phyloP scores from a whole-genome alignment of 2,888 invertebrate genomes.

The Drosophila cracens region DNA sequence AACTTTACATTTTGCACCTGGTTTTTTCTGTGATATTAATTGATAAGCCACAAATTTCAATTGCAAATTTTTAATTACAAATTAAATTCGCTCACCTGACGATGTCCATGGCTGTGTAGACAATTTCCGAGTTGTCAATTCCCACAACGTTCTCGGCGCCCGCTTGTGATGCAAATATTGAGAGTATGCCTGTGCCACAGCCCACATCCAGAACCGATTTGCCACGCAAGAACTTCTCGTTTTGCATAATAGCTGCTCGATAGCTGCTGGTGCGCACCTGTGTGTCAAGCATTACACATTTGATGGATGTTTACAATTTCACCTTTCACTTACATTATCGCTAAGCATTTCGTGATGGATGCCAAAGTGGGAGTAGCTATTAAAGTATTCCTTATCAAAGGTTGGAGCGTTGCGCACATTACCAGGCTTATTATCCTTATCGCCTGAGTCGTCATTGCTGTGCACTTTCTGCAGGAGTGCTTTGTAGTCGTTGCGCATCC shows the following conservation, averaged over 20 bases:
- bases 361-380: constrained; percentile 94
- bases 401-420: constrained; percentile 67
- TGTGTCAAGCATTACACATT: neutral
- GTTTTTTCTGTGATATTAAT: constrained; percentile 79
- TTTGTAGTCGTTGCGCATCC: constrained; percentile 79
- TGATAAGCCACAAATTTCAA: neutral
- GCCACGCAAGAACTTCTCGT: constrained; percentile 88
- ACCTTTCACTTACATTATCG: constrained; percentile 86
- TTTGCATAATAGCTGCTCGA: constrained; percentile 92
- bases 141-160: constrained; percentile 96
- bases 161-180: constrained; percentile 98
- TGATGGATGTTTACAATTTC: neutral
- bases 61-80: neutral
- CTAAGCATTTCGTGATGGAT: constrained; percentile 98
- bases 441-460: constrained; percentile 14
- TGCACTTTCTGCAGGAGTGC: constrained; percentile 71
- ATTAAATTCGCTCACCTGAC: constrained; percentile 87
- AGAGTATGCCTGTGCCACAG: constrained; percentile 98
- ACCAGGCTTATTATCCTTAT: constrained; percentile 57
- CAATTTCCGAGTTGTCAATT: constrained; percentile 97
- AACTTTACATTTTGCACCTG: constrained; percentile 88
- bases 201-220: constrained; percentile 96
- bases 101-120: constrained; percentile 98
- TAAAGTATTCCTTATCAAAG: constrained; percentile 91
- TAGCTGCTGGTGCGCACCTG: constrained; percentile 93